Evolutionary conservation across 2,888 invertebrate genomes (phyloP).

Genomic region (Herminia tarsipennalis): DNA sequence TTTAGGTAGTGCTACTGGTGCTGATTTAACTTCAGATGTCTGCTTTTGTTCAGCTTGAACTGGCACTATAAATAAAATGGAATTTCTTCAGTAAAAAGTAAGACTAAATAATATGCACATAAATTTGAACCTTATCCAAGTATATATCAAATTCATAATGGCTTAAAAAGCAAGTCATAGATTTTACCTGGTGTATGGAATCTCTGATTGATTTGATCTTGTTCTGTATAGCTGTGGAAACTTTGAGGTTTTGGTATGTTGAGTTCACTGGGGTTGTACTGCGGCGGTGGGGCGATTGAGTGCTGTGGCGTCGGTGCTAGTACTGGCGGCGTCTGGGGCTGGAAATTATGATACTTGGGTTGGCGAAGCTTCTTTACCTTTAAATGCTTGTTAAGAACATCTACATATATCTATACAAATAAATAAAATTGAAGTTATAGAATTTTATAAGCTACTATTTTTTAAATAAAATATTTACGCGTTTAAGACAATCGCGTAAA

Average conservation of each 20-base stretch:
- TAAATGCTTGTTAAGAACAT: no score
- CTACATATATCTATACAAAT: no score
- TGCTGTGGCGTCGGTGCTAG: conserved; percentile 18
- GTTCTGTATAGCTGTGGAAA: no score
- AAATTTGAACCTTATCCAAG: no score
- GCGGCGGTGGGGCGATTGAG: conserved; percentile 25
- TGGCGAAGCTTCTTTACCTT: no score
- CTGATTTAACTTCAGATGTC: conserved; percentile 44
- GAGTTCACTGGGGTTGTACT: conserved; percentile 24
- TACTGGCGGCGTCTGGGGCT: conserved; percentile 21
- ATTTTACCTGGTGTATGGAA: conserved; percentile 32
- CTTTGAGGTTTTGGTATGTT: conserved; percentile 32
- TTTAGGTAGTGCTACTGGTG: conserved; percentile 27
- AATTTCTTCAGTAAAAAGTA: no score
- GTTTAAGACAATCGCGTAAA: no score
- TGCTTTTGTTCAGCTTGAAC: conserved; percentile 28
- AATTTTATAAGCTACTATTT: neutral
- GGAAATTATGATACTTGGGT: no score
- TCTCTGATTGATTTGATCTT: conserved; percentile 9
- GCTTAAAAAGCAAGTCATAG: no score
- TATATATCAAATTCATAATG: no score
- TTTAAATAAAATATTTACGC: no score
- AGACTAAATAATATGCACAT: no score
- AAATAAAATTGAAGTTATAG: neutral
- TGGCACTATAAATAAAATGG: conserved; percentile 22